Percentiles rank a stretch among this genome's conserved stretches.
phyloP scores from a whole-genome alignment of 2,888 invertebrate genomes.

The Pterostichus madidus region DNA sequence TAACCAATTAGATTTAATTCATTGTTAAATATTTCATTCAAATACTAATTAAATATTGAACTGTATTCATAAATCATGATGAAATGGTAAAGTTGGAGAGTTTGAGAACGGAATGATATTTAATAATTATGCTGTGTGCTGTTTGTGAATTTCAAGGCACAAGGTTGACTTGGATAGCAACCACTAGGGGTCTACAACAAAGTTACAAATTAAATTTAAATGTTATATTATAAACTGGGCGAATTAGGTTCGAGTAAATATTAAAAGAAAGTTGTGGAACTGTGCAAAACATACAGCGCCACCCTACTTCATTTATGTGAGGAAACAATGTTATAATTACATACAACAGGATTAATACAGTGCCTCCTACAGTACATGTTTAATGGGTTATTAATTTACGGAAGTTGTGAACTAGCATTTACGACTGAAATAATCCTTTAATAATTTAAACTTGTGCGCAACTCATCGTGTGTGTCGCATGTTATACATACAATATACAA shows the following conservation, averaged over 20 bases:
- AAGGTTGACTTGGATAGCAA: not conserved
- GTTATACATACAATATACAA: conserved; percentile 7
- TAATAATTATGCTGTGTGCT: not conserved
- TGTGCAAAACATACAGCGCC: conserved; percentile 26
- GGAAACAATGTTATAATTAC: conserved; percentile 61
- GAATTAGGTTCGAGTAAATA: conserved; percentile 43
- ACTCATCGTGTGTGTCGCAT: conserved; percentile 41
- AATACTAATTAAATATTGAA: no score
- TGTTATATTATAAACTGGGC: conserved; percentile 42
- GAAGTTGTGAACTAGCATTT: conserved; percentile 65
- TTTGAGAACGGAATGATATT: not conserved
- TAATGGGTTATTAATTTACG: conserved; percentile 61
- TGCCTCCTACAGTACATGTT: conserved; percentile 48
- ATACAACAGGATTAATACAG: conserved; percentile 59
- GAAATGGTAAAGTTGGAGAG: no score
- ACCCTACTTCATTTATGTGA: conserved; percentile 39
- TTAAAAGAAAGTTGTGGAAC: conserved; percentile 49
- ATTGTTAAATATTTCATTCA: no score
- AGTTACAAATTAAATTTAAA: conserved; percentile 31
- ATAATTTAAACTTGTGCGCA: conserved; percentile 59
- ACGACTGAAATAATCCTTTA: conserved; percentile 64
- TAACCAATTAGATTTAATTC: no score
- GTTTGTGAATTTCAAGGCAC: not conserved
- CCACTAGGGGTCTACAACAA: not conserved
- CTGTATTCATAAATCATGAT: no score